These are phyloP conservation scores for Mylabris phalerata DNA, from an alignment of 1,140 invertebrate species.

Conservation along the genomic window DNA sequence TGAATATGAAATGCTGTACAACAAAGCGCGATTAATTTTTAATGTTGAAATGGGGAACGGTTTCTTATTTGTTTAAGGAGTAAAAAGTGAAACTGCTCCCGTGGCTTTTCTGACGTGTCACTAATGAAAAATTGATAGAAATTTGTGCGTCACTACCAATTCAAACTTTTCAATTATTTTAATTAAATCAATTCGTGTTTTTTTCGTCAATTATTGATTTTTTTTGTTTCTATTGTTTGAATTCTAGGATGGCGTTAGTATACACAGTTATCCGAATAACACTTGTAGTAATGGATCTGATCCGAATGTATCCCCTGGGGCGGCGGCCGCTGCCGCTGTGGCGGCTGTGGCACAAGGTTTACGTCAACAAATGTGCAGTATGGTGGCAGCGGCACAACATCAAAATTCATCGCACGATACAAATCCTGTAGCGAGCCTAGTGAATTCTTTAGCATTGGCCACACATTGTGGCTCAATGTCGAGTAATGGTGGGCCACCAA, in stretches of 20 bases:
- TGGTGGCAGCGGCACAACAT: slow-evolving; percentile 57
- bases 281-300: slow-evolving; percentile 51
- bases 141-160: too few relatives aligned
- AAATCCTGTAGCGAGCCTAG: slow-evolving; percentile 41
- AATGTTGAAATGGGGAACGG: too few relatives aligned
- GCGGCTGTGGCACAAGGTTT: slow-evolving; percentile 63
- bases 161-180: too few relatives aligned
- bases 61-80: too few relatives aligned
- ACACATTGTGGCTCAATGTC: slow-evolving; percentile 41
- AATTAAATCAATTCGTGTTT: too few relatives aligned
- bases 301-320: slow-evolving; percentile 58
- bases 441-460: slow-evolving; percentile 38
- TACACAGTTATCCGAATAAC: slow-evolving; percentile 37
- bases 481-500: slow-evolving; percentile 38
- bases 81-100: too few relatives aligned
- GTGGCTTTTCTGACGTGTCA: too few relatives aligned
- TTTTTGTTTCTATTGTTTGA: neutral
- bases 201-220: neutral
- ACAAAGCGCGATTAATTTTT: too few relatives aligned
- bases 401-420: slow-evolving; percentile 48
- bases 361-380: slow-evolving; percentile 64
- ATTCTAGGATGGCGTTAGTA: slow-evolving; percentile 36
- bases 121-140: too few relatives aligned
- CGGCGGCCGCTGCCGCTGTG: slow-evolving; percentile 62
- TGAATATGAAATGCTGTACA: too few relatives aligned